These are phyloP conservation scores for Pristionchus japonicus DNA, from an alignment of 2,888 invertebrate genomes.

Conservation along the genomic window DNA sequence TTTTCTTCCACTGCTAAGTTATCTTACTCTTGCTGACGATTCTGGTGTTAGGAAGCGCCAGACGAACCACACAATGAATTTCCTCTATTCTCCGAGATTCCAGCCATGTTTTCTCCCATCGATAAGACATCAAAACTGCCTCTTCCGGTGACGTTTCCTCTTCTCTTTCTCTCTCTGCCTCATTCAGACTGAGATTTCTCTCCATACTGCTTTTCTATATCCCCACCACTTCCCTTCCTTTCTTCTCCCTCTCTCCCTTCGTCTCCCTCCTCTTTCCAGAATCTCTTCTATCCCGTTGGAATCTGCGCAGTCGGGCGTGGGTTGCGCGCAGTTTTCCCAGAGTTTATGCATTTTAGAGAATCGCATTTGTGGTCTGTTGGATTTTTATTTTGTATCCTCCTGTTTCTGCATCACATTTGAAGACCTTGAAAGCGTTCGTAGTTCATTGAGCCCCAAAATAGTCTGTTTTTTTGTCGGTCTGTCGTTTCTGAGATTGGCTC, in stretches of 20 bases:
- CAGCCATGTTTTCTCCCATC: background rate
- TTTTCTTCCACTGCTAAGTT: background rate
- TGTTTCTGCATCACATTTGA: too few relatives aligned
- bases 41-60: background rate
- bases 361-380: background rate
- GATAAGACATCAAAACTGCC: background rate
- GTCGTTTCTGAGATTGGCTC: slow-evolving; percentile 7
- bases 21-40: background rate
- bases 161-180: background rate
- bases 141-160: slow-evolving; percentile 24
- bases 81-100: too few relatives aligned
- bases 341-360: background rate
- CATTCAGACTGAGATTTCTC: slow-evolving; percentile 13
- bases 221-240: slow-evolving; percentile 11
- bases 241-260: background rate
- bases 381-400: background rate
- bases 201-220: background rate
- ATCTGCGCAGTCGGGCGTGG: background rate
- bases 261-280: slow-evolving; percentile 25
- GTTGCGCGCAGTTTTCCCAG: background rate
- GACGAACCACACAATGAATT: too few relatives aligned
- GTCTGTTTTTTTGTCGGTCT: too few relatives aligned
- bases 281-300: background rate
- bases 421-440: too few relatives aligned
- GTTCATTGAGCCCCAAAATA: too few relatives aligned